These are phyloP conservation scores for Meloidogyne chitwoodi DNA, from an alignment of 1,140 invertebrate genomes.

Conservation along the genomic window DNA sequence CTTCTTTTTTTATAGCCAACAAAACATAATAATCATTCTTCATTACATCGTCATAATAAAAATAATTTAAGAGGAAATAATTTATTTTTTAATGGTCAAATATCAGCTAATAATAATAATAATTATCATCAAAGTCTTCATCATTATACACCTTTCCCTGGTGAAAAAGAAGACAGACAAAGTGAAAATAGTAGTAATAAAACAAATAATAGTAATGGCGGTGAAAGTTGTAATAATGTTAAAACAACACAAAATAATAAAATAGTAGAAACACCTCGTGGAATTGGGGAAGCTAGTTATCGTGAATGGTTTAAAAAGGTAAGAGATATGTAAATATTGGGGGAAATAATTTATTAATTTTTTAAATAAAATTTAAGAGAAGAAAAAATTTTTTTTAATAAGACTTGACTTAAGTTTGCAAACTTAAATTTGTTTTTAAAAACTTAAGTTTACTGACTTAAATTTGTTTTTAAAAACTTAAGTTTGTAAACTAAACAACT, in stretches of 20 bases:
- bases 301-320: conserved; percentile 52
- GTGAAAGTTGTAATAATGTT: neutral
- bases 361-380: too few relatives aligned
- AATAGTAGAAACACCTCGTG: conserved; percentile 36
- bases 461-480: conserved; percentile 8
- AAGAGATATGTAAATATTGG: neutral
- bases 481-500: too few relatives aligned
- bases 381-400: too few relatives aligned
- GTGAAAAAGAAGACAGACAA: conserved; percentile 36
- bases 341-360: too few relatives aligned
- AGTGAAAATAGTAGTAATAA: conserved; percentile 15
- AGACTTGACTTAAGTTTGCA: too few relatives aligned
- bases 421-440: neutral
- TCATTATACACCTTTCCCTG: conserved; percentile 23
- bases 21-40: conserved; percentile 21
- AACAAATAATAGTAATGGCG: conserved; percentile 13
- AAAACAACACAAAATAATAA: neutral
- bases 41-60: conserved; percentile 26
- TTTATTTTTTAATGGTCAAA: conserved; percentile 4
- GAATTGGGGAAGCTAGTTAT: conserved; percentile 58
- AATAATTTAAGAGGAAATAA: neutral
- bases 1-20: conserved; percentile 25
- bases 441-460: neutral
- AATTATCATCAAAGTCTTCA: conserved; percentile 21
- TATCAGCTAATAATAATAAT: neutral